Evolutionary conservation across 2,888 invertebrate genomes (phyloP).

Genomic region (Melieria crassipennis): DNA sequence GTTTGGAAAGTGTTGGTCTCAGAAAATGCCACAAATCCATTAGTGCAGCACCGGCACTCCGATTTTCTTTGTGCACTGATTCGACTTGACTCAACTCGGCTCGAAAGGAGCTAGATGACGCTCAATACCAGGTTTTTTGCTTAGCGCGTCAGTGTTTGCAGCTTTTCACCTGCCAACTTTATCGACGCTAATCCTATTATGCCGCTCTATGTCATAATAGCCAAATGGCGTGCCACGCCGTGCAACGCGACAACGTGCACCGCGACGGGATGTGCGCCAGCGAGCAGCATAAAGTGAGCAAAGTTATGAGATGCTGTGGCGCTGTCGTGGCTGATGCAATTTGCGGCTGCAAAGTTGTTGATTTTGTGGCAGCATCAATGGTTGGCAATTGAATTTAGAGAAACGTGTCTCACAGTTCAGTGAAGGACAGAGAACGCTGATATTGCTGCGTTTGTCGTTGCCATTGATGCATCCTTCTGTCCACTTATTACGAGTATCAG

Average conservation of each 20-base stretch:
- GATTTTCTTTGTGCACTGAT: too few relatives aligned
- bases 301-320: background rate
- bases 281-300: background rate
- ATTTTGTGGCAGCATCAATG: background rate
- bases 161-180: slow-evolving; percentile 38
- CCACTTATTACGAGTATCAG: background rate
- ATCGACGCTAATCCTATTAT: slow-evolving; percentile 36
- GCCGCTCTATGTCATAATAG: slow-evolving; percentile 28
- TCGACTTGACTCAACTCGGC: too few relatives aligned
- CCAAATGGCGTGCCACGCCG: slow-evolving; percentile 1
- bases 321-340: background rate
- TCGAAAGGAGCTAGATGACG: too few relatives aligned
- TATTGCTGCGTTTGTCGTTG: slow-evolving; percentile 6
- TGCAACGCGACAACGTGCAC: background rate
- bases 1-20: too few relatives aligned
- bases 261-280: background rate
- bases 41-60: too few relatives aligned
- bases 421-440: background rate
- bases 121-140: background rate
- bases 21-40: too few relatives aligned
- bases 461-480: background rate
- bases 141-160: slow-evolving; percentile 32
- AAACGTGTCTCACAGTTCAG: too few relatives aligned
- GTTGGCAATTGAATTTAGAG: too few relatives aligned
- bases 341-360: background rate